Evolutionary conservation across 2,888 invertebrate species (phyloP).

Genomic region (Cylloceria caligata): DNA sequence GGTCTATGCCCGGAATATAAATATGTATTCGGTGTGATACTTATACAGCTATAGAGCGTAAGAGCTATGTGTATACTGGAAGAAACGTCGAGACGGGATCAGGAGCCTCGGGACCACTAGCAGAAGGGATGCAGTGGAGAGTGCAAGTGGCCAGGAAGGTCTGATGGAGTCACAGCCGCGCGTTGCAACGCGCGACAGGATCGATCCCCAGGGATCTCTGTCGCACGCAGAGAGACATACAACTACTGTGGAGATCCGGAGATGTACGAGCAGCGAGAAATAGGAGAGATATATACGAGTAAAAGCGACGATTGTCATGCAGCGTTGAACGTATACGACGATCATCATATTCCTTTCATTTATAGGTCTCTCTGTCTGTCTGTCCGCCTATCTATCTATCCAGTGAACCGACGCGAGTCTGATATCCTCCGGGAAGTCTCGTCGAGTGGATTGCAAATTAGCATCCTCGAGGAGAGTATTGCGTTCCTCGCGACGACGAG

Average conservation of each 20-base stretch:
- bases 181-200: conserved; percentile 57
- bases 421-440: conserved; percentile 18
- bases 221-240: conserved; percentile 34
- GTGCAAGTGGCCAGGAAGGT: conserved; percentile 46
- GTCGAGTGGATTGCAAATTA: conserved; percentile 55
- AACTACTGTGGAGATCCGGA: not conserved
- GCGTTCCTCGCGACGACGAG: conserved; percentile 30
- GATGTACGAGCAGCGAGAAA: conserved; percentile 28
- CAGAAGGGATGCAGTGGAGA: conserved; percentile 14
- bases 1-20: conserved; percentile 27
- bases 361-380: conserved; percentile 17
- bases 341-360: conserved; percentile 42
- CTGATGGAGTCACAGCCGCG: conserved; percentile 46
- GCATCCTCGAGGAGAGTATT: conserved; percentile 52
- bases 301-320: conserved; percentile 50
- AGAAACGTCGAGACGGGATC: conserved; percentile 43
- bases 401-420: conserved; percentile 20
- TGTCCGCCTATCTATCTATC: conserved; percentile 44
- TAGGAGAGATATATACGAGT: conserved; percentile 19
- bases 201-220: conserved; percentile 63
- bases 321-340: conserved; percentile 26
- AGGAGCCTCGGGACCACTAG: not conserved
- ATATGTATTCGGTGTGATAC: conserved; percentile 50
- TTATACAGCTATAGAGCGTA: conserved; percentile 23
- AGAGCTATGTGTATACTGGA: conserved; percentile 1